These are phyloP conservation scores for Lithobates pipiens DNA, from an alignment of 2,797 vertebrate species.

Conservation along the genomic window DNA sequence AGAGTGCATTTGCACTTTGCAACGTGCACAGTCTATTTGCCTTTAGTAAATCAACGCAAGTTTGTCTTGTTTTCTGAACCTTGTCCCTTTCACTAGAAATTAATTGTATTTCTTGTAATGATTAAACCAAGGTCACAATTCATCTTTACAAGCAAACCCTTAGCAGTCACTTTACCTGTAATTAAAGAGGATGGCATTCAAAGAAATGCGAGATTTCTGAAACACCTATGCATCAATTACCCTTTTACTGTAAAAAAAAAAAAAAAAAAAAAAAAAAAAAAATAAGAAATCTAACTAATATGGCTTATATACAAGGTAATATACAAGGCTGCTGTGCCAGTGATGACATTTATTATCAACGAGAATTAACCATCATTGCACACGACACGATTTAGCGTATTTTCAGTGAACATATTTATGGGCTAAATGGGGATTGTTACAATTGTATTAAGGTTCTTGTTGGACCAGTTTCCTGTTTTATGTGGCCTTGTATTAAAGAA, in stretches of 20 bases:
- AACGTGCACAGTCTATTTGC: no score
- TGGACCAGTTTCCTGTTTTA: neutral
- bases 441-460: neutral
- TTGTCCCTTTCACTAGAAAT: neutral
- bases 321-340: neutral
- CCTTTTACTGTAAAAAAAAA: no score
- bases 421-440: neutral
- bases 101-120: neutral
- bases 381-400: neutral
- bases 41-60: no score
- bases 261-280: no score
- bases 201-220: no score
- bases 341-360: neutral
- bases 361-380: neutral
- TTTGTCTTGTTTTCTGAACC: neutral
- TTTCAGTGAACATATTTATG: neutral
- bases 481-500: neutral
- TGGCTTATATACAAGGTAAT: neutral
- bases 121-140: neutral
- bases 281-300: neutral
- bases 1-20: no score
- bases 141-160: neutral
- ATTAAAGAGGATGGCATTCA: no score
- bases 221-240: no score
- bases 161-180: no score